A percentile compares a stretch with the other conserved stretches of the same genome.
Evolutionary conservation across 1,140 invertebrate species (phyloP).

Genomic region (Formica exsecta): DNA sequence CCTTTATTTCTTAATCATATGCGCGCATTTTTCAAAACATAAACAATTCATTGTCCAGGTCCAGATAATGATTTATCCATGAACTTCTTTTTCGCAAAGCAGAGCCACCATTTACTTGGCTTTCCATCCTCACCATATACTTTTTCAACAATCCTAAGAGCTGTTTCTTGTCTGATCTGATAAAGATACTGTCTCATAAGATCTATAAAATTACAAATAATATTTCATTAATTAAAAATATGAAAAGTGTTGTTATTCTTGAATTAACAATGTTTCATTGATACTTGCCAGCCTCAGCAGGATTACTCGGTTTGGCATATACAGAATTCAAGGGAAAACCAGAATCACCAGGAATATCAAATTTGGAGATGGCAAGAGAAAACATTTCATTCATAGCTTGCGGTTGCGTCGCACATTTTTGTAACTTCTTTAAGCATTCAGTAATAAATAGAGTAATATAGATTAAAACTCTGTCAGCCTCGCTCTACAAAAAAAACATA

Average conservation of each 20-base stretch:
- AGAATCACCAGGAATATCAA: slow-evolving; percentile 98
- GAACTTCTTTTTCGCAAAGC: slow-evolving; percentile 99
- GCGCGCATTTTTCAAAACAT: slow-evolving; percentile 29
- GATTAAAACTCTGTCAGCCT: slow-evolving; percentile 98
- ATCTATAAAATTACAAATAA: slow-evolving; percentile 87
- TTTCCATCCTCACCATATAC: slow-evolving; percentile 94
- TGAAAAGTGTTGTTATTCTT: neutral
- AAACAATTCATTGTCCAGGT: slow-evolving; percentile 88
- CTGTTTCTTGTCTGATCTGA: slow-evolving; percentile 98
- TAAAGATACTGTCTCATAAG: slow-evolving; percentile 96
- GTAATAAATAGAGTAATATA: slow-evolving; percentile 99
- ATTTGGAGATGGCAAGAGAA: slow-evolving; percentile 96
- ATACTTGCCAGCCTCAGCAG: slow-evolving; percentile 91
- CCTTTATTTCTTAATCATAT: slow-evolving; percentile 17
- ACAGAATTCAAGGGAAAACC: slow-evolving; percentile 99
- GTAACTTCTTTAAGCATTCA: slow-evolving; percentile 98
- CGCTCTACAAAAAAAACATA: slow-evolving; percentile 89
- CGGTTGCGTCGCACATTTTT: slow-evolving; percentile 95
- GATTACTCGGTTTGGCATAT: slow-evolving; percentile 94
- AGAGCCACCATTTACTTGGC: slow-evolving; percentile 99
- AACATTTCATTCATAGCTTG: slow-evolving; percentile 98
- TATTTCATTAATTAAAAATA: neutral
- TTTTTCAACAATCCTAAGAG: slow-evolving; percentile 95
- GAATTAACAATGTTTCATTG: neutral
- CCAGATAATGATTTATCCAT: slow-evolving; percentile 99